Conservation (phyloP, 2,113 vertebrate genomes). For the Phylloscopus trochiloides region DNA sequence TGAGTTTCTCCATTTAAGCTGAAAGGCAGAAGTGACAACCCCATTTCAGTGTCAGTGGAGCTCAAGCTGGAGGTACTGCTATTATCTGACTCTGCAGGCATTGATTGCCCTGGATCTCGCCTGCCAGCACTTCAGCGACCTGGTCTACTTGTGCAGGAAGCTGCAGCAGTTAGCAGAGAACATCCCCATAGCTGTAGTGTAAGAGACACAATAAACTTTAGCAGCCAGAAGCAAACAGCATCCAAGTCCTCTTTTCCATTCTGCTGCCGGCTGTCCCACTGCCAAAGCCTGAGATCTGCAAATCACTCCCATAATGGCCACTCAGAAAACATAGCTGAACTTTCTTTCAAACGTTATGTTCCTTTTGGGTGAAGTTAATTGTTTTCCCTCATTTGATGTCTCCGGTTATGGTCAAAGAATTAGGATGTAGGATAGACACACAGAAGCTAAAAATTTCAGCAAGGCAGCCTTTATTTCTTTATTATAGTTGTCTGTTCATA, state of each 20-base stretch:
- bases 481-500: background rate
- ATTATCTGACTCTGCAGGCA: background rate
- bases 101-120: background rate
- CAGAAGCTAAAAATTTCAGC: conserved; percentile 14
- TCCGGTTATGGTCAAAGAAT: background rate
- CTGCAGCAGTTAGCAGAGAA: background rate
- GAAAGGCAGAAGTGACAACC: background rate
- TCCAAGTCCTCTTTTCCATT: background rate
- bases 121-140: background rate
- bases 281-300: background rate
- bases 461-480: conserved; percentile 5
- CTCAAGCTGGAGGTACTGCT: background rate
- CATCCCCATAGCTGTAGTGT: background rate
- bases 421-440: background rate
- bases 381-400: background rate
- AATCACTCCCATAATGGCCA: background rate
- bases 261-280: background rate
- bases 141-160: background rate
- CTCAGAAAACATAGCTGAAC: background rate
- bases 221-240: background rate
- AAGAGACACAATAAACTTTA: background rate
- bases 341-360: background rate
- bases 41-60: background rate
- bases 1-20: background rate
- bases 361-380: background rate